Evolutionary conservation across 2,113 vertebrate genomes (phyloP).

Genomic region (Apodemus speciosus): DNA sequence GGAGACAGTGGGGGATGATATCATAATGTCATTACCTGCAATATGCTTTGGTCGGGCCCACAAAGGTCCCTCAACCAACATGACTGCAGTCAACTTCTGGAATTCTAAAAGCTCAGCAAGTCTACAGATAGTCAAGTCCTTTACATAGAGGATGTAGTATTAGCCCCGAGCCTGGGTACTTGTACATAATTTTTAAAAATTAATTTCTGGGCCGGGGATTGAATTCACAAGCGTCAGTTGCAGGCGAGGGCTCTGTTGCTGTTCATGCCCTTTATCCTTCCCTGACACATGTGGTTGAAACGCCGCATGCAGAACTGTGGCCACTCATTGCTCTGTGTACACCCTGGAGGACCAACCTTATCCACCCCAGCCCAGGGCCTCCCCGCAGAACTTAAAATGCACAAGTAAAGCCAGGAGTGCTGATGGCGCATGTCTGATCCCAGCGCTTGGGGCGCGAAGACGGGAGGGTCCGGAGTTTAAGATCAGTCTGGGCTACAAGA

Average conservation of each 20-base stretch:
- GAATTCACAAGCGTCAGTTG: not conserved
- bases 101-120: not conserved
- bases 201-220: not conserved
- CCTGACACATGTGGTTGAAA: not conserved
- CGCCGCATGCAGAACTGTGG: not conserved
- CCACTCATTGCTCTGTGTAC: not conserved
- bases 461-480: not conserved
- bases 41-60: not conserved
- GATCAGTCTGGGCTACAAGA: not conserved
- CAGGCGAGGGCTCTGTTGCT: not conserved
- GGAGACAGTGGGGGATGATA: not conserved
- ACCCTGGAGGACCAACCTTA: too few species aligned
- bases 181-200: too few species aligned
- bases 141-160: not conserved
- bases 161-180: not conserved
- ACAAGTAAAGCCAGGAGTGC: not conserved
- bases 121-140: not conserved
- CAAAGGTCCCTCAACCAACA: too few species aligned
- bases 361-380: not conserved
- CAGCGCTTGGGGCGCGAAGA: not conserved
- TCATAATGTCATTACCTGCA: accelerated
- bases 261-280: not conserved
- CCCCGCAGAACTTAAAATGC: not conserved
- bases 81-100: not conserved
- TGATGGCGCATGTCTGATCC: not conserved